phyloP scores from a whole-genome alignment of 2,113 vertebrate genomes.

The Apus apus region DNA sequence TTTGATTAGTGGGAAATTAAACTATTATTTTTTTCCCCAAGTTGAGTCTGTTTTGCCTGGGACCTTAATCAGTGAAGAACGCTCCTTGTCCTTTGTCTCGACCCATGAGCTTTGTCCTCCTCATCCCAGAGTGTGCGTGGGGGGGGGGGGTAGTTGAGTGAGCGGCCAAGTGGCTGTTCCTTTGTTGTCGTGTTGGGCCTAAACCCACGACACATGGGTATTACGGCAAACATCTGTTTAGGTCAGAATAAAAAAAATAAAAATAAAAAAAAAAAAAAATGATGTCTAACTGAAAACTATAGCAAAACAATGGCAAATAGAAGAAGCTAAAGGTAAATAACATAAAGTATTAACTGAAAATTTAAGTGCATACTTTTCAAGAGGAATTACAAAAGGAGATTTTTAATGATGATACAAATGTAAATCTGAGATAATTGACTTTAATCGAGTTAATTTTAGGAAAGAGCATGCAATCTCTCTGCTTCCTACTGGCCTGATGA shows the following conservation, averaged over 20 bases:
- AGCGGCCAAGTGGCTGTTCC: no score
- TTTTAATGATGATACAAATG: neutral
- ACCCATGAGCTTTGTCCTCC: no score
- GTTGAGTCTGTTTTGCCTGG: no score
- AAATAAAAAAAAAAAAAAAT: neutral
- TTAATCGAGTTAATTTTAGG: conserved; percentile 47
- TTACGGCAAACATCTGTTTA: neutral
- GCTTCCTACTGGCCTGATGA: conserved; percentile 34
- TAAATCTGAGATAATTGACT: conserved; percentile 16
- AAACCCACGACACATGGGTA: no score
- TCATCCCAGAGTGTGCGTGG: no score
- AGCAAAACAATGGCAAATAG: neutral
- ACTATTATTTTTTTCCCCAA: no score
- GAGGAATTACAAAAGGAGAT: neutral
- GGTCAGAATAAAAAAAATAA: neutral
- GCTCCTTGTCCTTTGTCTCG: no score
- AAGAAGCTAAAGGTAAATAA: neutral
- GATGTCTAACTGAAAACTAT: neutral
- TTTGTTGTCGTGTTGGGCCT: no score
- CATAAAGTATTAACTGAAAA: neutral
- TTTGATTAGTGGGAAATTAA: no score
- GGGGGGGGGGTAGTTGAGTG: no score
- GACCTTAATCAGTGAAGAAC: no score
- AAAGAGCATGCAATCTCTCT: neutral
- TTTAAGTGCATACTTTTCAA: neutral